Percentiles rank a stretch among this genome's conserved stretches.
Evolutionary conservation across 2,888 invertebrate genomes (phyloP).

Genomic region (Caenorhabditis doughertyi): DNA sequence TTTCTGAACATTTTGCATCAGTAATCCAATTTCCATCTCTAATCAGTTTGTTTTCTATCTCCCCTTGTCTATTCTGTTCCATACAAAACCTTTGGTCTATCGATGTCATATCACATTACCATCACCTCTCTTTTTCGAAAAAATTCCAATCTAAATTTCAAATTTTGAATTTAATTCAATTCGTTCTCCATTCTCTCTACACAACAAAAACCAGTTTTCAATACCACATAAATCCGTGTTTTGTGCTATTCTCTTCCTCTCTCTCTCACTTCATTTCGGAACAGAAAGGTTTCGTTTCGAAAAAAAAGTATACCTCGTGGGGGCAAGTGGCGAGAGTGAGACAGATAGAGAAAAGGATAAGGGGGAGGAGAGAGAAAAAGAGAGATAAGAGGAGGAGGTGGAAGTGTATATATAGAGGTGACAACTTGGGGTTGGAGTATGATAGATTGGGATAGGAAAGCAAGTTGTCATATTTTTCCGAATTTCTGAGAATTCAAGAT

Average conservation of each 20-base stretch:
- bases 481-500: neutral
- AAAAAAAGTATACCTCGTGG: conserved; percentile 16
- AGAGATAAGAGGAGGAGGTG: neutral
- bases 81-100: conserved; percentile 3
- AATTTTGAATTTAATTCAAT: conserved; percentile 9
- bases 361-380: neutral
- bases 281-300: no score
- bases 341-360: neutral
- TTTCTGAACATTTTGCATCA: no score
- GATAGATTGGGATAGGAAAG: neutral
- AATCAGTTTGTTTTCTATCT: conserved; percentile 5
- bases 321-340: neutral
- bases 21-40: neutral
- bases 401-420: neutral
- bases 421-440: neutral
- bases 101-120: conserved; percentile 18
- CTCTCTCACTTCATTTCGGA: no score
- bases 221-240: conserved; percentile 17
- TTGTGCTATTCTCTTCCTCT: no score
- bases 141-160: conserved; percentile 4
- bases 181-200: neutral
- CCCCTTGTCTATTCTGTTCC: neutral
- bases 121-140: neutral
- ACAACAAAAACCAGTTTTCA: neutral
- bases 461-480: neutral